Base-by-base conservation (phyloP, 2,797 vertebrate species). In the Rhinophrynus dorsalis region DNA sequence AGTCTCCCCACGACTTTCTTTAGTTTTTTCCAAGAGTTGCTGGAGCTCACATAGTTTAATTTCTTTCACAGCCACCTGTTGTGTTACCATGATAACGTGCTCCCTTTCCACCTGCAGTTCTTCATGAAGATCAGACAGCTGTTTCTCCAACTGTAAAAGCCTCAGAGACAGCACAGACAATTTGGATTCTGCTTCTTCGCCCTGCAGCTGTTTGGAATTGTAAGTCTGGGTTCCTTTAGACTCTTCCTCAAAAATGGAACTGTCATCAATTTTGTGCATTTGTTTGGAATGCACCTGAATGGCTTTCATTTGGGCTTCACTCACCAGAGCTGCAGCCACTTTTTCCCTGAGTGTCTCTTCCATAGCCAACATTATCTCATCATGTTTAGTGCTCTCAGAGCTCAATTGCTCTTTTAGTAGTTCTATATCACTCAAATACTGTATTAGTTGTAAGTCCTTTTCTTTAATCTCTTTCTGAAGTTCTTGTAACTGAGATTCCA, bases 341-440 rank as follows among this genome's bases (percentile, higher is more conserved):
- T 92, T 94, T 72, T 97, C 93, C 76, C 89, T 82, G 63, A 98
- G 83, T 9, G 74, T 75, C 17, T 90, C 90, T 82, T 97, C 93
- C 40, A 98, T 83, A 40, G 83, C 77, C 2, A 76, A 54, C 44
- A 96, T 79, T 66, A 79, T 90, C 30, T 76, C 78, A 12, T 85
- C 82, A 12, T 96, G 91, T 7, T 42, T 12, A 32, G 86, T 84
- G 7, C 83, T 86, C 42, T 88, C 79, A 47, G 77, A 77, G 52
- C 88, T 85, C 1, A 78, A 83, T 80, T 91, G 81, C 35, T 93
- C 88, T 75, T 80, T 77, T 37, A 88, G 27, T n/a, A 71, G 66
- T 71, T 85, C 68, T 74, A 94, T 82, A 64, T 92, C 83, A 8
- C 77, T 78, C 37, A 80, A 84, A 72, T 87, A 91, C 33, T 32